These are phyloP conservation scores for Chrysocyon brachyurus DNA, from an alignment of 2,797 vertebrate genomes.

Conservation along the genomic window DNA sequence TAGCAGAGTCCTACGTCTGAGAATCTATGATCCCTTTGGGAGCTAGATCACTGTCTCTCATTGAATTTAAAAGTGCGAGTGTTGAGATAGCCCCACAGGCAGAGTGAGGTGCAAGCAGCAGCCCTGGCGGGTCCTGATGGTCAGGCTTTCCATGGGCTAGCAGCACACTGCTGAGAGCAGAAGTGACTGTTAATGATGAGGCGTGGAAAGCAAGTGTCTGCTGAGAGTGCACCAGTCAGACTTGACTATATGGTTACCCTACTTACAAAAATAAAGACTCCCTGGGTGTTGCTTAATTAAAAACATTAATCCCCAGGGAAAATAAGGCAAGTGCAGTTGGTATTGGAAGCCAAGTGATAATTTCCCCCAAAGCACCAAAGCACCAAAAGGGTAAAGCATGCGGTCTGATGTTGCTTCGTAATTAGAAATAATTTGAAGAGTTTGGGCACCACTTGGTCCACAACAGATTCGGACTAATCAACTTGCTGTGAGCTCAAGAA, in stretches of 20 bases:
- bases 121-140: rapidly evolving
- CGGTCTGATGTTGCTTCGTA: not conserved
- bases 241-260: rapidly evolving
- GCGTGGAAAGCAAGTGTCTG: not conserved
- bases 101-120: too few relatives aligned
- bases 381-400: not conserved
- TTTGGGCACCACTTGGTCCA: too few relatives aligned
- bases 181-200: not conserved
- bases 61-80: not conserved
- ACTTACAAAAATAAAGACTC: not conserved
- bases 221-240: not conserved
- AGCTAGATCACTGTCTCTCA: not conserved
- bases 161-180: not conserved
- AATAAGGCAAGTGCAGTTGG: not conserved
- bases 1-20: not conserved
- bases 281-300: not conserved
- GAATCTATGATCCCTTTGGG: not conserved
- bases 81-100: not conserved
- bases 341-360: not conserved
- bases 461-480: not conserved
- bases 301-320: not conserved
- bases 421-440: not conserved
- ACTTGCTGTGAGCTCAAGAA: not conserved
- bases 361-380: not conserved
- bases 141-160: not conserved